phyloP scores from a whole-genome alignment of 1,140 invertebrate genomes.

The Rhopalosiphum padi region DNA sequence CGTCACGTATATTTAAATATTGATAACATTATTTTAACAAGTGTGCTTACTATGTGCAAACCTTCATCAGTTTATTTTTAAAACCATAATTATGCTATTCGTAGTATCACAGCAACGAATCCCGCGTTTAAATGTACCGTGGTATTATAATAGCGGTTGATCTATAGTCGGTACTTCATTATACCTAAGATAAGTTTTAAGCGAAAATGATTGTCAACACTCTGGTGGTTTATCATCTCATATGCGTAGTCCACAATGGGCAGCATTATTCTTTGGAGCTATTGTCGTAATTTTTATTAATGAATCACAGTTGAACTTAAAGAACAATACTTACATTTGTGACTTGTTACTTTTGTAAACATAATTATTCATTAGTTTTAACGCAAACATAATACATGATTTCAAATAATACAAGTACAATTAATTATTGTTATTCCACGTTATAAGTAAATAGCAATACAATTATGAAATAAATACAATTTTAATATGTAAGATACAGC shows the following conservation, averaged over 20 bases:
- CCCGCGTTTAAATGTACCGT: not conserved
- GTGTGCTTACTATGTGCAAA: not conserved
- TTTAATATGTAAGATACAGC: not conserved
- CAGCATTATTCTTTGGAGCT: not conserved
- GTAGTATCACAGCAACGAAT: not conserved
- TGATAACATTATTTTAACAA: conserved; percentile 18
- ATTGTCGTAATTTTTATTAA: conserved; percentile 9
- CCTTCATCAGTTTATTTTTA: not conserved
- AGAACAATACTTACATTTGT: not conserved
- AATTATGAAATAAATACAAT: not conserved
- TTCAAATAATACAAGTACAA: not conserved
- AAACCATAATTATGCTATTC: not conserved
- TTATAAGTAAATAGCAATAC: not conserved
- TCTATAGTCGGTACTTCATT: not conserved
- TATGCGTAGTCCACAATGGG: not conserved
- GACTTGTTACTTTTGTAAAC: not conserved
- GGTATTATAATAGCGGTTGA: not conserved
- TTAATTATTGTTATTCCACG: not conserved
- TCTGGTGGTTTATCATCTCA: not conserved
- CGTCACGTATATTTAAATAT: not conserved
- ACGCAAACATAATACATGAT: not conserved
- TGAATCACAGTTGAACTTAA: not conserved
- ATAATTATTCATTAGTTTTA: not conserved
- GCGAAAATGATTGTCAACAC: not conserved
- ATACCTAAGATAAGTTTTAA: not conserved